A percentile compares a stretch with the other conserved stretches of the same genome.
Conservation (phyloP, 2,113 vertebrate species). For the Nycticryphes semicollaris region DNA sequence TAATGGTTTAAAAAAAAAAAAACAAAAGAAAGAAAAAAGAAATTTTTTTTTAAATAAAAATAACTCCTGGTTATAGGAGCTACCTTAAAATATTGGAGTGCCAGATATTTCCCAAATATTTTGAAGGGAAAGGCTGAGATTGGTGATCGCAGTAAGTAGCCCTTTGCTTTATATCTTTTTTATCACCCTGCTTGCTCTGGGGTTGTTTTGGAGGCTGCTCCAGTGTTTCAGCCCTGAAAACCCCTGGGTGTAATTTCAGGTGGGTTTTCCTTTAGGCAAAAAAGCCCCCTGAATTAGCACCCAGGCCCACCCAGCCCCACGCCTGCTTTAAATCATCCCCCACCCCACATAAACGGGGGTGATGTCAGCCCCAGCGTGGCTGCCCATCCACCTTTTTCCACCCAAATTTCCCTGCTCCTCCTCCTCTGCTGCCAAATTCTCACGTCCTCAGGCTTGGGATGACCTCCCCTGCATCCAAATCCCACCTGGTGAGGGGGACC, state of each 20-base stretch:
- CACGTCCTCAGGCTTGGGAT: too few relatives aligned
- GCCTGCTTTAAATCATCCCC: background rate
- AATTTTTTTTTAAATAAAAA: background rate
- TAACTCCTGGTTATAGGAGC: rapidly evolving
- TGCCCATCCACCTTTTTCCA: background rate
- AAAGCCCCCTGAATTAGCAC: background rate
- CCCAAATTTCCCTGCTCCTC: background rate
- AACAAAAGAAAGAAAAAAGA: background rate
- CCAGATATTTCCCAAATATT: background rate
- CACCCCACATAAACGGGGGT: background rate
- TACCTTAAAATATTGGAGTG: background rate
- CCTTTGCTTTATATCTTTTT: background rate
- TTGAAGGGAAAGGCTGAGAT: background rate
- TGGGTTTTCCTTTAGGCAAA: background rate
- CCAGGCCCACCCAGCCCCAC: background rate
- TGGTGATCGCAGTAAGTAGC: background rate
- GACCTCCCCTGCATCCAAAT: too few relatives aligned
- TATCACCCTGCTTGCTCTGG: background rate
- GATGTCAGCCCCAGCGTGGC: background rate
- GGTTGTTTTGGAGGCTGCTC: background rate
- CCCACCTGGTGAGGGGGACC: too few relatives aligned
- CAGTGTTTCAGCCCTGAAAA: rapidly evolving
- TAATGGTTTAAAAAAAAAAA: background rate
- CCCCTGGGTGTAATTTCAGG: background rate
- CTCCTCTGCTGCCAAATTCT: background rate